Percentiles rank a stretch among this genome's conserved stretches.
Evolutionary conservation across 2,797 vertebrate species (phyloP).

Genomic region (Propithecus deckenii): DNA sequence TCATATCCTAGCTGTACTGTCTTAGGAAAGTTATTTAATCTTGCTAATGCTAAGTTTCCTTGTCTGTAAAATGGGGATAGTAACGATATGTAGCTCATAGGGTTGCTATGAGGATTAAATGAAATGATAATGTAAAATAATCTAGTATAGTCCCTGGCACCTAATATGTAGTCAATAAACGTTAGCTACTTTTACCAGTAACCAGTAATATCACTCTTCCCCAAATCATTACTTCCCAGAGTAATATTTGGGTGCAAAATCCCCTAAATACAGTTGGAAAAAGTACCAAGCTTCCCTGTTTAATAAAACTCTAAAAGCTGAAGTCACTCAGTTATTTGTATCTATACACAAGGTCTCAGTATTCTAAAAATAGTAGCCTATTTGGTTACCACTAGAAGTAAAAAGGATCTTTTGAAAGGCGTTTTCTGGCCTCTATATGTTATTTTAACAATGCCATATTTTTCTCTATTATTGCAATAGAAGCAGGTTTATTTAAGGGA

Average conservation of each 20-base stretch:
- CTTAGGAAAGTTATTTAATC: not conserved
- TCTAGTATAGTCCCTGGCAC: not conserved
- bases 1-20: not conserved
- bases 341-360: not conserved
- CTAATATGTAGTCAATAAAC: not conserved
- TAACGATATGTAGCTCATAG: not conserved
- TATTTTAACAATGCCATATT: slow-evolving; percentile 5
- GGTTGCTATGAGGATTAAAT: not conserved
- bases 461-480: slow-evolving; percentile 21
- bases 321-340: not conserved
- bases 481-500: not conserved
- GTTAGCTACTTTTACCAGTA: not conserved
- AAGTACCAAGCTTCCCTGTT: slow-evolving; percentile 61
- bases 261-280: slow-evolving; percentile 42
- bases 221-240: not conserved
- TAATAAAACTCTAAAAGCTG: not conserved
- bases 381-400: not conserved
- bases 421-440: not conserved
- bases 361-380: not conserved
- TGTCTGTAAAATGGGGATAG: not conserved
- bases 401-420: not conserved
- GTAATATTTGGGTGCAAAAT: slow-evolving; percentile 51
- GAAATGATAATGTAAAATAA: not conserved
- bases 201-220: not conserved
- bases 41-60: not conserved